Evolutionary conservation across 2,797 vertebrate species (phyloP), one percentile per base, ranked within the genome.

Genomic region (Phalloptychus januarius): DNA sequence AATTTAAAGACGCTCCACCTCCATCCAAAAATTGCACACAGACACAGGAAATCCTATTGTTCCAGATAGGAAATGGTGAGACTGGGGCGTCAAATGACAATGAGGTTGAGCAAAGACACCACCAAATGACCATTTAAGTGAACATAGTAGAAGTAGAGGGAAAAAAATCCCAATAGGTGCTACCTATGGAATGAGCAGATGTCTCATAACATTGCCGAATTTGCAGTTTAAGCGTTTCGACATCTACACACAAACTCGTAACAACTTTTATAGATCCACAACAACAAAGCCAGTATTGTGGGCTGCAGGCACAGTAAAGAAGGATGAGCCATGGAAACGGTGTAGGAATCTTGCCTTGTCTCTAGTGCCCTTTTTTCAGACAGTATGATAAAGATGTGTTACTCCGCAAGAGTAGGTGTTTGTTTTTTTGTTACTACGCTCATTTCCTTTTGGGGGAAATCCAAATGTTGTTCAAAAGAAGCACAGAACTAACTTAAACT

Each of bases 21-120:
- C 15, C 36, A 48, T 12, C 40, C 28, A 18, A 3, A 48, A 50
- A 11, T 40, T 69, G 36, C 45, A 81, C 61, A 83, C 67, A 83
- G 76, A 86, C 76, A 81, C 75, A 90, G 90, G 85, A 92, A 91
- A 88, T 80, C 48, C 75, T 86, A 86, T 92, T 92, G 83, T 93
- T 90, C 50, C 25, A 56, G 77, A 79, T 76, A 93, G 92, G 89
- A 93, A 91, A 84, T 76, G 33, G 85, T 81, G 42, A 76, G 61
- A 83, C 42, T 46, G 15, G 36, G 61, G 61, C 70, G 65, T 82
- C 69, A 83, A 45, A 87, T 77, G 79, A 86, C 40, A 36, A 76
- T 44, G 65, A 85, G 58, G 78, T n/a, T 70, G 8, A 52, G 65
- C 40, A 3, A 67, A 78, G 73, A 69, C 44, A 61, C 71, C 28